A percentile compares a stretch with the other conserved stretches of the same genome.
Evolutionary conservation across 1,140 invertebrate species (phyloP).

Genomic region (Zaprionus ghesquierei): DNA sequence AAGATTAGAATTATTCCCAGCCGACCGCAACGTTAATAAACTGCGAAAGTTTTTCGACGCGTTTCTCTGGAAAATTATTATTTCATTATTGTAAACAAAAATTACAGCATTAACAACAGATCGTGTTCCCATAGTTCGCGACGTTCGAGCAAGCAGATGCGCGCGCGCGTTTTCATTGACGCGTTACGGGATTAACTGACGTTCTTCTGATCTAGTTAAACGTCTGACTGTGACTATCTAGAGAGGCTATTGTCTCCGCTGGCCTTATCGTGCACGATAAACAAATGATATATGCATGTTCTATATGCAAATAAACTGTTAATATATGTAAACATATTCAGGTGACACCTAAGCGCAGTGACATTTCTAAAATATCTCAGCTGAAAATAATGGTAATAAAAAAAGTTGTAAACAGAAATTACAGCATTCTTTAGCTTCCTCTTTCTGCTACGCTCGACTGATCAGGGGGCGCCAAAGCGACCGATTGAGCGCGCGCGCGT

Average conservation of each 20-base stretch:
- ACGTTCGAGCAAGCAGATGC: background rate
- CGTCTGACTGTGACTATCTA: background rate
- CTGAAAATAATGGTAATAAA: background rate
- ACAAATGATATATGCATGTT: background rate
- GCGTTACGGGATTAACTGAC: too few species aligned
- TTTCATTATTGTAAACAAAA: background rate
- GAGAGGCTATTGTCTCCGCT: background rate
- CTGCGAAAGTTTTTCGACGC: background rate
- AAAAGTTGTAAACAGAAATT: slow-evolving; percentile 31
- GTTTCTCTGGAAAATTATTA: background rate
- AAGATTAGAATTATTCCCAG: background rate
- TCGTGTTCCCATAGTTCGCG: background rate
- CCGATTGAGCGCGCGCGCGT: background rate
- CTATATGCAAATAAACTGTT: background rate
- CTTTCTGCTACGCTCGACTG: background rate
- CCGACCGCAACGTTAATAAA: background rate
- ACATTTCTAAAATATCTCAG: background rate
- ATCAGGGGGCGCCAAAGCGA: background rate
- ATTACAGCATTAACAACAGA: background rate
- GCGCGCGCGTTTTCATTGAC: background rate
- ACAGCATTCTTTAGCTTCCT: slow-evolving; percentile 22
- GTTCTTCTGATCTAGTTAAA: background rate
- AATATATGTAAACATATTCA: background rate
- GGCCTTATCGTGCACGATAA: background rate
- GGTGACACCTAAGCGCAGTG: background rate